Evolutionary conservation across 2,797 vertebrate genomes (phyloP).

Genomic region (Microtus agrestis): DNA sequence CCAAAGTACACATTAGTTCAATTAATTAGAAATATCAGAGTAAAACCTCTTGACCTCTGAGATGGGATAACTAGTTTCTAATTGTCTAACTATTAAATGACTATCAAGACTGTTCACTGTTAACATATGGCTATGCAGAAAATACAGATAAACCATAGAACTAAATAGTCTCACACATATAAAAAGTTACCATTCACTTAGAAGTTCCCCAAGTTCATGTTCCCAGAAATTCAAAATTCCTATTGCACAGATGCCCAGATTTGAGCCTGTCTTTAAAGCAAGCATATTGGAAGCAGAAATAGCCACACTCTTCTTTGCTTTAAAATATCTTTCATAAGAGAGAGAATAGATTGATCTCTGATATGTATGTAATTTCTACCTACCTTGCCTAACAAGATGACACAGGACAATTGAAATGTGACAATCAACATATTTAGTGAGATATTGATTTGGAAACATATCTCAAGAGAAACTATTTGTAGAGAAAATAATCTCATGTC

Average conservation of each 20-base stretch:
- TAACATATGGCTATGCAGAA: not conserved
- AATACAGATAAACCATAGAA: not conserved
- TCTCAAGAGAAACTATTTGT: not conserved
- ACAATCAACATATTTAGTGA: not conserved
- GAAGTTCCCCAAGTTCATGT: not conserved
- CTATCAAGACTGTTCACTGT: not conserved
- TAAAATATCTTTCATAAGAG: not conserved
- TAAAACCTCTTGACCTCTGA: conserved; percentile 62
- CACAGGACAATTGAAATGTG: not conserved
- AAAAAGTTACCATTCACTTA: conserved; percentile 2
- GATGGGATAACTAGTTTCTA: not conserved
- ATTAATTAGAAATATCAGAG: conserved; percentile 46
- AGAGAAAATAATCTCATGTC: not conserved
- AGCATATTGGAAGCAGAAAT: not conserved
- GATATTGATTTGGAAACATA: conserved; percentile 13
- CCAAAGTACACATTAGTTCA: conserved; percentile 60
- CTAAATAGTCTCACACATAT: not conserved
- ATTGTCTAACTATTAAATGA: conserved; percentile 20
- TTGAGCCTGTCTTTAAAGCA: not conserved
- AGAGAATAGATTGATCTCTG: conserved; percentile 4
- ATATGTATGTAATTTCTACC: not conserved
- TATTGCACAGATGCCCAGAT: not conserved
- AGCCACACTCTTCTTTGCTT: not conserved
- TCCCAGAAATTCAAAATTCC: not conserved
- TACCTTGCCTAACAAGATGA: not conserved